These are phyloP conservation scores for Aphodius granarius DNA, from an alignment of 2,888 invertebrate species.

Conservation along the genomic window DNA sequence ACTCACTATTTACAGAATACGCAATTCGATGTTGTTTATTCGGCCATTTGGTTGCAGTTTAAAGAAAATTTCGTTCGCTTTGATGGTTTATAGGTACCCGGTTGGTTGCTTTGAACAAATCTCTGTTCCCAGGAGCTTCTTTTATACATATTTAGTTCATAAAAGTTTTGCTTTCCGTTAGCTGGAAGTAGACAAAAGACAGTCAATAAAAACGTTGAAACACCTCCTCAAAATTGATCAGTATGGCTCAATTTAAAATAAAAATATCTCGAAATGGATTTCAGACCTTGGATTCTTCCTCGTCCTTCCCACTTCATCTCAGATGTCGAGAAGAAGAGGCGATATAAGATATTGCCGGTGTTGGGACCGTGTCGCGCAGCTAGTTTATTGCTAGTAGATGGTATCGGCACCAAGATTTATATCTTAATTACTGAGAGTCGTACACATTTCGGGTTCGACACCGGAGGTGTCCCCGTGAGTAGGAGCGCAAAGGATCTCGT, in stretches of 20 bases:
- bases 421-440: slow-evolving; percentile 25
- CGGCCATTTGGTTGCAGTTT: neutral
- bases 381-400: slow-evolving; percentile 25
- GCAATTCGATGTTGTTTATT: slow-evolving; percentile 1
- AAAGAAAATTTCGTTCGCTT: neutral
- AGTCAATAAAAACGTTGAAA: no score
- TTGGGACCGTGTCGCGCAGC: neutral
- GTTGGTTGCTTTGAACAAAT: no score
- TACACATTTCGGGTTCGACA: slow-evolving; percentile 13
- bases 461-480: slow-evolving; percentile 6
- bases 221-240: no score
- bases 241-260: no score
- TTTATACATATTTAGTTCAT: no score
- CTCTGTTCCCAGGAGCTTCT: no score
- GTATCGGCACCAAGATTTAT: slow-evolving; percentile 28
- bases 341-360: neutral
- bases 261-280: no score
- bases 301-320: neutral
- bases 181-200: no score
- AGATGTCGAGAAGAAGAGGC: neutral
- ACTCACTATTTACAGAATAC: neutral
- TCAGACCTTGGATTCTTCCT: neutral
- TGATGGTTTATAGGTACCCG: neutral
- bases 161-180: no score
- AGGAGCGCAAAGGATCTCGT: neutral